Evolutionary conservation across 2,113 vertebrate genomes (phyloP).

Genomic region (Macaca fascicularis): T2T-MFA8v1.1 NC_088379.1:111365001-111365500

Average conservation of each 20-base stretch:
- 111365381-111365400: neutral
- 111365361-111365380: neutral
- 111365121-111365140: neutral
- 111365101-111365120: neutral
- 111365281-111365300: neutral
- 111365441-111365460: neutral
- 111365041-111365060: neutral
- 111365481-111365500: neutral
- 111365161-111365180: neutral
- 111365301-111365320: neutral
- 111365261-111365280: neutral
- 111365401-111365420: neutral
- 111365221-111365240: neutral
- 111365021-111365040: constrained; percentile 34
- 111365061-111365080: neutral
- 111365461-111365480: neutral
- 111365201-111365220: neutral
- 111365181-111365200: constrained; percentile 18
- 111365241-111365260: neutral
- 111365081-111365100: neutral
- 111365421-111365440: neutral
- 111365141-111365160: neutral
- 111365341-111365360: neutral
- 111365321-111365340: neutral
- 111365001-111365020: constrained; percentile 56